Evolutionary conservation across 2,888 invertebrate genomes (phyloP), one percentile per base, ranked within the genome.

Genomic region (Acrobasis suavella): DNA sequence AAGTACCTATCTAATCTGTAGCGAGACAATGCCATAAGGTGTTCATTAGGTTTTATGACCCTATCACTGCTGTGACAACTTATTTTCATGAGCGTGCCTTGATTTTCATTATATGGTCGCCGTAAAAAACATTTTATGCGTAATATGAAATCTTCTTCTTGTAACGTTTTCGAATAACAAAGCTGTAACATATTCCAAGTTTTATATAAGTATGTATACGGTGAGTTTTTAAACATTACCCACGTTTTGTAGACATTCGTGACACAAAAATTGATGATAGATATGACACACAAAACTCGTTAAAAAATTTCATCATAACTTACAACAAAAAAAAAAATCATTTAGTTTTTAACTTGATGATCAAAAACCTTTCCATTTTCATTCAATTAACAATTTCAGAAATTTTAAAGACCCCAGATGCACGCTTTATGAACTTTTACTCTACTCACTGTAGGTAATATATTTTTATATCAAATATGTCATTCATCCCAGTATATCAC

Each of bases 71-170:
- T 46, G 46, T 46, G 46, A 46, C 46, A 46, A 46, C 46, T 46
- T 46, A 14, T 46, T 46, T 46, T 46, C 46, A 46, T 46, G 46
- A 46, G n/a, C 46, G 6, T 42, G 42, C 42, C 12, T 12, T 46
- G 46, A 46, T 46, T 46, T 46, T 46, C 46, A n/a, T 14, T 46
- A 46, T 46, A 46, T 46, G 46, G 46, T 46, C 46, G 46, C n/a
- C 46, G 46, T 46, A 46, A 46, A n/a, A 46, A 46, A 46, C 42
- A 42, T 14, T 46, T 12, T 46, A 46, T 46, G 46, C 46, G 46
- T 46, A 14, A 46, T 46, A 46, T 46, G 46, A 46, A 46, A 46
- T 46, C 46, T 46, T 46, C 46, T 46, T 46, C 46, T 14, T n/a
- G 5, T 46, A 46, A 46, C 12, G n/a, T 46, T n/a, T 46, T 14